Evolutionary conservation across 2,797 vertebrate genomes (phyloP).

Genomic region (Argentina silus): DNA sequence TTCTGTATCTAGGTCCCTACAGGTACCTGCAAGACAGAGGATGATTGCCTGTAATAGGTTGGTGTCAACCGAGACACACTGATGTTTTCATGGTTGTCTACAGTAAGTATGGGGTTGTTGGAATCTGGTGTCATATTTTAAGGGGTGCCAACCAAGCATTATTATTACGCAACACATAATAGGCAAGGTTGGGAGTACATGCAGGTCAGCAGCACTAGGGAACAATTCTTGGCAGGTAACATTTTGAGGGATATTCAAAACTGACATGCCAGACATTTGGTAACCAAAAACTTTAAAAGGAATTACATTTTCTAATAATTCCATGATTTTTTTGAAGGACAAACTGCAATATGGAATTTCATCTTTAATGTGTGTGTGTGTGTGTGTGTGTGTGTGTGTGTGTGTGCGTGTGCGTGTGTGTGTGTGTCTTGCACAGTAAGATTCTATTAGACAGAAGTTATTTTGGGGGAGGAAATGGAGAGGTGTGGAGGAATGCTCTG

Average conservation of each 20-base stretch:
- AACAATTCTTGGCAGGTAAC: neutral
- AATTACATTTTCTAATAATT: neutral
- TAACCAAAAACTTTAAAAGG: neutral
- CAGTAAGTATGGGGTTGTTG: neutral
- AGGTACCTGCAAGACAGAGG: constrained; percentile 10
- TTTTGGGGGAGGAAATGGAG: constrained; percentile 17
- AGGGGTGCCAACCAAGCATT: constrained; percentile 16
- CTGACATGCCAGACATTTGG: neutral
- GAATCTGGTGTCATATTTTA: constrained; percentile 10
- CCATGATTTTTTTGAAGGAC: too few relatives aligned
- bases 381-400: too few relatives aligned
- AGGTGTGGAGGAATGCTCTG: constrained; percentile 35
- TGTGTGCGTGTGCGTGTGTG: neutral
- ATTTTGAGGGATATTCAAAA: neutral
- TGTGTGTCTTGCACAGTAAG: neutral
- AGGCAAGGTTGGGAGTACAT: too few relatives aligned
- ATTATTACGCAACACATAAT: constrained; percentile 32
- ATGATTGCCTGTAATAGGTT: constrained; percentile 33
- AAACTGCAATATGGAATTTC: too few relatives aligned
- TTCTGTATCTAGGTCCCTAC: neutral
- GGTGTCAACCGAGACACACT: constrained; percentile 25
- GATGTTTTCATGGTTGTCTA: neutral
- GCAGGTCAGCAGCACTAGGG: neutral
- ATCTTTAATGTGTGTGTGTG: too few relatives aligned
- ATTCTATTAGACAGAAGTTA: neutral